Evolutionary conservation across 2,113 vertebrate genomes (phyloP), one percentile per base, ranked within the genome.

Genomic region (Microtus oregoni): DNA sequence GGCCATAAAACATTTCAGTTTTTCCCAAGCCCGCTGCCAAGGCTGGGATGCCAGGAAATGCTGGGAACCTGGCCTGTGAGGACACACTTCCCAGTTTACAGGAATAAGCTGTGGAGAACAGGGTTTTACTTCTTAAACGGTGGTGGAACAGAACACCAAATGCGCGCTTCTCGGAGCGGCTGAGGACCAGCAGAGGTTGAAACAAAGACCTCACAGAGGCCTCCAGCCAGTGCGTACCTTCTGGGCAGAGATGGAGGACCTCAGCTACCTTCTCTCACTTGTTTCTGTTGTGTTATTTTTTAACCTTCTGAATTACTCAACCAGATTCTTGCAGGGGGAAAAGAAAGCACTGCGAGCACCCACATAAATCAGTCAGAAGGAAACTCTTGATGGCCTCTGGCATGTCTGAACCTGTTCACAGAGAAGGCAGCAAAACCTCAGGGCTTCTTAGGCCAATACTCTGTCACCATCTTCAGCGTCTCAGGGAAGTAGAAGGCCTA

Each of bases 21-120:
- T 97, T 97, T 97, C 97, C 97, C 90, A 89, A 52, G 91, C 83
- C 91, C 30, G 58, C 88, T 97, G 97, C 97, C 97, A 97, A 91
- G 55, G 81, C 82, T 76, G 86, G 87, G 61, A 95, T 91, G 96
- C 97, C 96, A 96, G 90, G 90, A 97, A 92, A 89, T 72, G 81
- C 95, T 91, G 97, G 97, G 96, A 96, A 97, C 92, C 83, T 72
- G 32, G 93, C 93, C 91, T 94, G 94, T 83, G 96, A 96, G 93
- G 96, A 92, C 67, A 94, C 94, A 96, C 97, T 97, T 97, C 94
- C 95, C 96, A 96, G 92, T 97, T 98, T 97, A 97, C 92, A 91
- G 97, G 96, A 97, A 79, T 92, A 94, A 55, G 86, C 83, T 91
- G 82, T 1, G 0, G 95, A 97, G 96, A 97, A 98, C 95, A 97